Percentiles rank a stretch among this genome's conserved stretches.
phyloP scores from a whole-genome alignment of 1,140 invertebrate species.

The Pissodes strobi region DNA sequence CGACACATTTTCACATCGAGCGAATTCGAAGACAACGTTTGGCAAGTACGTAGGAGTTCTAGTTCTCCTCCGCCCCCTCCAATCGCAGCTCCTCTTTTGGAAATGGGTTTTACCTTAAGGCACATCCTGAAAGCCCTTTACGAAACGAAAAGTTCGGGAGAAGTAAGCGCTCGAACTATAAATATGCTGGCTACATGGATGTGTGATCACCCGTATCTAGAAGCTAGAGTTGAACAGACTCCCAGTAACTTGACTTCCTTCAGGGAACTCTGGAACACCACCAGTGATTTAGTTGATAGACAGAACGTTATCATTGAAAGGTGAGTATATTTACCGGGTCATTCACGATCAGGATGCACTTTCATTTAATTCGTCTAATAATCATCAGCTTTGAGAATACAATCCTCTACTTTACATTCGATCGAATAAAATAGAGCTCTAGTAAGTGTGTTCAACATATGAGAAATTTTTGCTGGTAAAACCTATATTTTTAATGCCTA shows the following conservation, averaged over 20 bases:
- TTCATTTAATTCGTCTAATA: too few species aligned
- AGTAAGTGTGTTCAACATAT: too few species aligned
- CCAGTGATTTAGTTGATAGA: slow-evolving; percentile 16
- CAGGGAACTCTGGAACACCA: slow-evolving; percentile 20
- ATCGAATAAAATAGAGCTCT: too few species aligned
- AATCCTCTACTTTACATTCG: too few species aligned
- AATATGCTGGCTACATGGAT: slow-evolving; percentile 71
- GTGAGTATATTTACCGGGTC: neutral
- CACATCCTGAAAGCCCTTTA: slow-evolving; percentile 65
- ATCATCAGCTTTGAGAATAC: too few species aligned
- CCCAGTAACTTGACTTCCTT: neutral
- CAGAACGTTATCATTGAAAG: slow-evolving; percentile 25
- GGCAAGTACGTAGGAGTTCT: slow-evolving; percentile 18
- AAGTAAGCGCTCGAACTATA: slow-evolving; percentile 62
- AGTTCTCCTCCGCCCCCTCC: slow-evolving; percentile 51
- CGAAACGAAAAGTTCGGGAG: slow-evolving; percentile 61
- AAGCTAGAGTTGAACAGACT: slow-evolving; percentile 38
- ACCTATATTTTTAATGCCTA: too few species aligned
- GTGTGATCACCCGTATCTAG: slow-evolving; percentile 65
- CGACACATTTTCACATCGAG: slow-evolving; percentile 8
- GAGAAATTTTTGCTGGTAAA: too few species aligned
- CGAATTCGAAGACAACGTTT: slow-evolving; percentile 42
- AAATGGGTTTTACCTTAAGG: slow-evolving; percentile 67
- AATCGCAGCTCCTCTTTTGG: slow-evolving; percentile 62
- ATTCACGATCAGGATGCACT: neutral